A percentile compares a stretch with the other conserved stretches of the same genome.
Conservation (phyloP, 2,113 vertebrate genomes). For the Galemys pyrenaicus region DNA sequence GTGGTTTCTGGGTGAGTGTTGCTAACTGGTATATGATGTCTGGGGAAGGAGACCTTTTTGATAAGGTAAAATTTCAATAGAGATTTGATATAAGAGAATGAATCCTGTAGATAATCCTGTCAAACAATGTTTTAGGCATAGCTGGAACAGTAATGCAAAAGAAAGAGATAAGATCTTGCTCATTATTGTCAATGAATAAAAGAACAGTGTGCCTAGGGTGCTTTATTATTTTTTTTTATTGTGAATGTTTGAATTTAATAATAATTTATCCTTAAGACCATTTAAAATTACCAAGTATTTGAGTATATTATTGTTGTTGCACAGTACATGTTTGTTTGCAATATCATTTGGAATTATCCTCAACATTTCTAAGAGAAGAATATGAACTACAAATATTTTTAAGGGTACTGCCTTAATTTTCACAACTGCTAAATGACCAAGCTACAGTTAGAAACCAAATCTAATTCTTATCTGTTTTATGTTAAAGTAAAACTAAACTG, state of each 20-base stretch:
- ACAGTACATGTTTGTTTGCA: background rate
- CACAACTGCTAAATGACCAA: background rate
- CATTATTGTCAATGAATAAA: background rate
- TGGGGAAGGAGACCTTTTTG: background rate
- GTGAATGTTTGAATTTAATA: background rate
- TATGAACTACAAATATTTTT: background rate
- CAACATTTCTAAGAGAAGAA: background rate
- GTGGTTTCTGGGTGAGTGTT: background rate
- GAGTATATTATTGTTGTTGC: background rate
- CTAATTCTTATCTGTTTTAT: background rate
- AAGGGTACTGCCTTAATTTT: background rate
- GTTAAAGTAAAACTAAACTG: background rate
- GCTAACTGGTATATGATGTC: slow-evolving; percentile 50
- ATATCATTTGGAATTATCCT: background rate
- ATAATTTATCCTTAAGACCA: background rate
- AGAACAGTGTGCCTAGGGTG: background rate
- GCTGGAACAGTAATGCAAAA: background rate
- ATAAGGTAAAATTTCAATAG: slow-evolving; percentile 58
- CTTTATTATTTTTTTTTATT: background rate
- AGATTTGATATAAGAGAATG: slow-evolving; percentile 11
- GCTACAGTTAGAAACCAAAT: background rate
- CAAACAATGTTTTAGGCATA: background rate
- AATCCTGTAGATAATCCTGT: slow-evolving; percentile 20
- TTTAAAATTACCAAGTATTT: background rate
- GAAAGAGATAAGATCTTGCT: background rate